phyloP scores from a whole-genome alignment of 2,113 vertebrate species.

The Actinemys pallida region DNA sequence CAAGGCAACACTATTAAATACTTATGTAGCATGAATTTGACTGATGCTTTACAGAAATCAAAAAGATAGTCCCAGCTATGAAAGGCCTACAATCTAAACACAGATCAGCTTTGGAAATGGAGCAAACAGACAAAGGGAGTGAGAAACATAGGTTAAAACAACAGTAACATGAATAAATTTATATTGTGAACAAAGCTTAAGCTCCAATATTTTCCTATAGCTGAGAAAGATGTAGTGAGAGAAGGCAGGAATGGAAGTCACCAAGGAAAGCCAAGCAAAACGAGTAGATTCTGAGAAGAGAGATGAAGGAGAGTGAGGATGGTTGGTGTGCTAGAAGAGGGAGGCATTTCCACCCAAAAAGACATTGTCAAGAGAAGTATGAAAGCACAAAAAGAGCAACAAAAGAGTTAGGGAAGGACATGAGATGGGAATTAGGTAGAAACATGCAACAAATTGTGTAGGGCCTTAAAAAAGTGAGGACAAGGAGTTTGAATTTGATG shows the following conservation, averaged over 20 bases:
- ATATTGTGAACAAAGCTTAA: background rate
- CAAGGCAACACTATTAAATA: background rate
- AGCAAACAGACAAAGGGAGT: background rate
- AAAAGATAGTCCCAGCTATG: background rate
- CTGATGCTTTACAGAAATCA: background rate
- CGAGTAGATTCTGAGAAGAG: background rate
- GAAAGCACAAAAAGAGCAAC: background rate
- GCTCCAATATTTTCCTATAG: background rate
- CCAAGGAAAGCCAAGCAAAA: background rate
- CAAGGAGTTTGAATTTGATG: background rate
- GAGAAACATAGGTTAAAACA: background rate
- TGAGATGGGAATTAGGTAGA: background rate
- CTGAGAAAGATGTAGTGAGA: accelerated
- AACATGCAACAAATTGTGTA: background rate
- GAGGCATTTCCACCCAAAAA: background rate
- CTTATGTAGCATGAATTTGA: background rate
- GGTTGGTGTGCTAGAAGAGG: background rate
- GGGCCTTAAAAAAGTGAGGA: background rate
- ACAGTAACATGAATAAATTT: background rate
- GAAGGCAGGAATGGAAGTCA: background rate
- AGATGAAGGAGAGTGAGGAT: background rate
- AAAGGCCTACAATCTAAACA: background rate
- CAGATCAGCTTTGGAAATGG: background rate
- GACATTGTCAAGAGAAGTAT: background rate
- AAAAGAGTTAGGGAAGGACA: background rate